Evolutionary conservation across 2,888 invertebrate genomes (phyloP).

Genomic region (Aphodius sticticus): DNA sequence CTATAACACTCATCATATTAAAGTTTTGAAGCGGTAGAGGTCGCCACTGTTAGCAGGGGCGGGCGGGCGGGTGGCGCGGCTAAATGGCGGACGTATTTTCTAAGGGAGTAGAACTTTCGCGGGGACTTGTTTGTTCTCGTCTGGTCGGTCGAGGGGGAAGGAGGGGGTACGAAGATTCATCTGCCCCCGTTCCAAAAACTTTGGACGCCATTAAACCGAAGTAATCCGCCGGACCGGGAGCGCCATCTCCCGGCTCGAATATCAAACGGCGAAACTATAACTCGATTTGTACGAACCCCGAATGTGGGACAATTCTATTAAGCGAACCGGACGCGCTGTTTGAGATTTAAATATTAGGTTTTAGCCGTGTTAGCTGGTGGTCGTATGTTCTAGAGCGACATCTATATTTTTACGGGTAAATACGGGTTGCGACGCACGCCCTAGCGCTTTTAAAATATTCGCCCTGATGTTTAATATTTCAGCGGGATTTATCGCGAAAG

Average conservation of each 20-base stretch:
- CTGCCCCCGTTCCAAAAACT: not conserved
- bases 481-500: conserved; percentile 18
- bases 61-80: not conserved
- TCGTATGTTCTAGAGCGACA: too few relatives aligned
- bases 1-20: conserved; percentile 4
- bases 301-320: not conserved
- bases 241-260: not conserved
- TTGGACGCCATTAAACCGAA: not conserved
- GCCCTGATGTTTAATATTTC: conserved; percentile 7
- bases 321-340: not conserved
- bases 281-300: not conserved
- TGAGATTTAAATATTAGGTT: not conserved
- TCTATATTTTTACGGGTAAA: too few relatives aligned
- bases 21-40: not conserved
- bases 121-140: not conserved
- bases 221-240: not conserved
- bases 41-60: not conserved
- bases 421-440: too few relatives aligned
- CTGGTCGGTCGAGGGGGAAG: not conserved
- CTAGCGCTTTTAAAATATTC: too few relatives aligned
- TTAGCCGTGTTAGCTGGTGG: too few relatives aligned
- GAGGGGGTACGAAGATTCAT: not conserved
- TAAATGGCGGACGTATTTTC: not conserved
- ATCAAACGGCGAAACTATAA: not conserved
- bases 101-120: not conserved